Evolutionary conservation across 2,888 invertebrate genomes (phyloP), one percentile per base, ranked within the genome.

Genomic region (Melanostoma mellinum): DNA sequence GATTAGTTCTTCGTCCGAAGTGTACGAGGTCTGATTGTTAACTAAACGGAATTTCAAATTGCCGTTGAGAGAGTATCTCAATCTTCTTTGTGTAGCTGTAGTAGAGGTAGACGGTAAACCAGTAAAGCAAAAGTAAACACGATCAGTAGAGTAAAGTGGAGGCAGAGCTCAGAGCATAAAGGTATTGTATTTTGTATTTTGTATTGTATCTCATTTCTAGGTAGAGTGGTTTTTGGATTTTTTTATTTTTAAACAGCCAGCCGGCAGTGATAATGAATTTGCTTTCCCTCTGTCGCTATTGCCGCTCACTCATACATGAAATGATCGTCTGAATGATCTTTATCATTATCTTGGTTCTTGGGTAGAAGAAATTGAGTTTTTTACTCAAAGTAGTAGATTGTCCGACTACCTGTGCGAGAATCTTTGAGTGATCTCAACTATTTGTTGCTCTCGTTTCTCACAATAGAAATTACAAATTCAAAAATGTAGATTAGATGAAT

Each of bases 321-420:
- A 44, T 20, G 50, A 48, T 67, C 48, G 10, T 40, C 40, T 40
- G 30, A 69, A 48, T 20, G 53, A 61, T 71, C 44, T 60, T 60
- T 53, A 40, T 55, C 32, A 40, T 46, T 46, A n/a, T 20, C 44
- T 35, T 46, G 36, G 55, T 1, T 20, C 44, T 35, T 46, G 36
- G 55, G 20, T 20, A 46, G n/a, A 10, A n/a, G n/a, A 42, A 42
- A 32, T 55, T 76, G 63, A 82, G 72, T 76, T 69, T 74, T 74
- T 0, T 36, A 77, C 82, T 82, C 82, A 72, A 65, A 40, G 82
- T 82, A 82, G 78, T 69, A 82, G 82, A 77, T 73, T 68, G 4
- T 50, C 32, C 2, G 38, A 6, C 72, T 76, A 76, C 72, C 68
- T 73, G 77, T 68, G 32, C 60, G 42, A 9, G 30, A 40, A 52